phyloP scores from a whole-genome alignment of 2,113 vertebrate genomes.

The Ahaetulla prasina region DNA sequence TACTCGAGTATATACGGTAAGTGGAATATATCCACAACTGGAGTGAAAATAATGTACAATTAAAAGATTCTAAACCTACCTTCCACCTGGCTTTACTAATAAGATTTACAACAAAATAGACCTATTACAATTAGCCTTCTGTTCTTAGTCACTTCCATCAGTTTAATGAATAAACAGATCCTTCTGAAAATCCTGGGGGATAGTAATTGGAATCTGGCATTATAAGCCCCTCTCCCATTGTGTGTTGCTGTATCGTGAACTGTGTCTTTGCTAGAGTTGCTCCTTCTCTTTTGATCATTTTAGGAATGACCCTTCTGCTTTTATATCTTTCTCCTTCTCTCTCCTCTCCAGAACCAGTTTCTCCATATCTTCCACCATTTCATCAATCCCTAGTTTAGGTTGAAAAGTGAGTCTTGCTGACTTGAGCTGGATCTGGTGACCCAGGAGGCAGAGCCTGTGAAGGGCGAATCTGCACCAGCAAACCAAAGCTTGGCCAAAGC shows the following conservation, averaged over 20 bases:
- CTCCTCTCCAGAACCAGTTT: background rate
- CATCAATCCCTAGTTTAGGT: background rate
- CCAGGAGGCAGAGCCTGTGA: background rate
- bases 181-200: background rate
- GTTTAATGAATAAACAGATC: background rate
- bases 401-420: constrained; percentile 6
- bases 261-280: background rate
- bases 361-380: background rate
- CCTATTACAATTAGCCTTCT: too few species aligned
- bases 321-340: background rate
- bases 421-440: background rate
- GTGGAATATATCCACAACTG: too few species aligned
- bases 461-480: background rate
- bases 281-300: background rate
- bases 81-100: background rate
- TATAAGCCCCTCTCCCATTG: too few species aligned
- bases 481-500: constrained; percentile 1
- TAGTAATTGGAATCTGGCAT: background rate
- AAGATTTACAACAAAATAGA: background rate
- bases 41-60: too few species aligned
- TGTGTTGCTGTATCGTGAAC: too few species aligned
- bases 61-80: background rate
- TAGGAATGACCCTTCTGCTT: background rate
- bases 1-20: too few species aligned
- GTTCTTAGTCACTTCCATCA: background rate